Conservation (phyloP, 2,888 invertebrate genomes). For the Coronaproctus castanopsis region DNA sequence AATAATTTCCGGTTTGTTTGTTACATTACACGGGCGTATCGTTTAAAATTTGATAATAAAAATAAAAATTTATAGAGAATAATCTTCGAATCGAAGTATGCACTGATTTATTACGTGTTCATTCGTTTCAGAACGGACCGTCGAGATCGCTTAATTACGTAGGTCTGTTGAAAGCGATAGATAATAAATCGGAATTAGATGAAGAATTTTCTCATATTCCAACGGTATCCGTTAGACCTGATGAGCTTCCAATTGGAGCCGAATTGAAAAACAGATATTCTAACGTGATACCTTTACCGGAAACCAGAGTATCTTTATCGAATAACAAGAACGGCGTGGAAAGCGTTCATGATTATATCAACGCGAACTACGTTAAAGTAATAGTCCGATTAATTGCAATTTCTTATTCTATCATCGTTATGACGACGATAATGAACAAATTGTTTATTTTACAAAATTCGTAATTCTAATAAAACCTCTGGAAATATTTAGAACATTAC, state of each 20-base stretch:
- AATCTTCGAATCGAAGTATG: too few relatives aligned
- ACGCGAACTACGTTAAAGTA: slow-evolving; percentile 80
- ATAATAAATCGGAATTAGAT: slow-evolving; percentile 46
- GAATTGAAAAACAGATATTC: slow-evolving; percentile 84
- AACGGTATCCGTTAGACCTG: slow-evolving; percentile 51
- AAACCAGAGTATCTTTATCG: slow-evolving; percentile 61
- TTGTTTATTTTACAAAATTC: background rate
- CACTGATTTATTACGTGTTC: too few relatives aligned
- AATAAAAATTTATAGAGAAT: too few relatives aligned
- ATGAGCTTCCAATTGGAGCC: slow-evolving; percentile 66
- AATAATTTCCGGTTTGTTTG: too few relatives aligned
- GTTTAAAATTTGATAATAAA: too few relatives aligned
- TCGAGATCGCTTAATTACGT: slow-evolving; percentile 6
- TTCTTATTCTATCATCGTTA: background rate
- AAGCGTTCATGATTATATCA: slow-evolving; percentile 65
- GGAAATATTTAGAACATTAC: too few relatives aligned
- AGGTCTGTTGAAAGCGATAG: slow-evolving; percentile 23
- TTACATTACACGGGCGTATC: too few relatives aligned
- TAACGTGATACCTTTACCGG: slow-evolving; percentile 83
- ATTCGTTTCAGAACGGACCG: slow-evolving; percentile 1
- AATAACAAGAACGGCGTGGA: slow-evolving; percentile 31
- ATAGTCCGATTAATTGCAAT: slow-evolving; percentile 25
- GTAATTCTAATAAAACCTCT: too few relatives aligned
- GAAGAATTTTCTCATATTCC: slow-evolving; percentile 69
- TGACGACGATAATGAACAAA: too few relatives aligned